These are phyloP conservation scores for Drosophila affinis DNA, from an alignment of 2,888 invertebrate species.

Conservation along the genomic window DNA sequence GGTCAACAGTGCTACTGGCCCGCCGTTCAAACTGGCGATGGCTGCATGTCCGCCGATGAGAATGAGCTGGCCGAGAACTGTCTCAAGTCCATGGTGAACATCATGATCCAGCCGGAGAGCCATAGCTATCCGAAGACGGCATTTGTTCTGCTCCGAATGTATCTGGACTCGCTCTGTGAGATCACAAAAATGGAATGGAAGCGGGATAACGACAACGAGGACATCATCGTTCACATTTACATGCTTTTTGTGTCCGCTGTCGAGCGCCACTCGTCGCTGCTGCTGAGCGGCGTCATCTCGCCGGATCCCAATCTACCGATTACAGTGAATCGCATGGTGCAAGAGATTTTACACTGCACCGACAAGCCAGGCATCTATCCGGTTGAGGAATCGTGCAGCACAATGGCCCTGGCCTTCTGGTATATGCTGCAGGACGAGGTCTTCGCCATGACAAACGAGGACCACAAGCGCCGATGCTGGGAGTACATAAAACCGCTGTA, in stretches of 20 bases:
- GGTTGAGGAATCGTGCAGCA: slow-evolving; percentile 93
- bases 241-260: slow-evolving; percentile 88
- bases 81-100: slow-evolving; percentile 86
- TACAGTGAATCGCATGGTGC: slow-evolving; percentile 87
- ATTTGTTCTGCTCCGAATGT: slow-evolving; percentile 86
- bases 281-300: slow-evolving; percentile 82
- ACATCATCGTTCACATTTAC: slow-evolving; percentile 88
- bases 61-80: slow-evolving; percentile 86
- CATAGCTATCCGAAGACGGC: slow-evolving; percentile 86
- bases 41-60: slow-evolving; percentile 85
- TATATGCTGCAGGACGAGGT: slow-evolving; percentile 89
- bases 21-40: slow-evolving; percentile 84
- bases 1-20: slow-evolving; percentile 84
- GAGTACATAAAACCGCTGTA: slow-evolving; percentile 90
- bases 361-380: slow-evolving; percentile 93
- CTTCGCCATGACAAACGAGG: slow-evolving; percentile 79
- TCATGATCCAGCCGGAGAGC: slow-evolving; percentile 86
- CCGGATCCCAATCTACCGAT: slow-evolving; percentile 84
- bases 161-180: slow-evolving; percentile 86
- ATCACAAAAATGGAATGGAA: slow-evolving; percentile 85
- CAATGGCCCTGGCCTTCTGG: slow-evolving; percentile 95
- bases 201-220: slow-evolving; percentile 84
- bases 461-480: slow-evolving; percentile 80
- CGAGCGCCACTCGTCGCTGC: slow-evolving; percentile 87
- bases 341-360: slow-evolving; percentile 91